Conservation (phyloP, 2,888 invertebrate genomes). For the Morpho achilles region DNA sequence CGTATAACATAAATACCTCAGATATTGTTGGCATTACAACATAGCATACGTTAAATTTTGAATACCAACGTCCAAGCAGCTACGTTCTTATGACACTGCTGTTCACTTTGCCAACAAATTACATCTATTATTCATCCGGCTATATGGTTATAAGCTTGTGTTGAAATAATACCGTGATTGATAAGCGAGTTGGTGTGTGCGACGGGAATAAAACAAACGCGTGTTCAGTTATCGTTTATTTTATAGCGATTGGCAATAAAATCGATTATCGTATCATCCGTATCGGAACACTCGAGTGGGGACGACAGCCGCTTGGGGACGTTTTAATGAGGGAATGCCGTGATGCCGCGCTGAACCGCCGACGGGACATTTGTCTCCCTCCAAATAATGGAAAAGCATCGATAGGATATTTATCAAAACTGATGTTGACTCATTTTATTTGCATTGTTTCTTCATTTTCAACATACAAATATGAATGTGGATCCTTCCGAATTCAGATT, state of each 20-base stretch:
- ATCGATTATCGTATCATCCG: conserved; percentile 57
- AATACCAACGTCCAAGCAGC: conserved; percentile 5
- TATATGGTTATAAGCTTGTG: conserved; percentile 40
- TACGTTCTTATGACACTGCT: conserved; percentile 5
- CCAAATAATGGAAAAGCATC: conserved; percentile 60
- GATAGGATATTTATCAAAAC: conserved; percentile 69
- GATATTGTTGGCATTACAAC: conserved; percentile 6
- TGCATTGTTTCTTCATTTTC: conserved; percentile 43
- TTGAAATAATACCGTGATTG: conserved; percentile 57
- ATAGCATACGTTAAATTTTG: conserved; percentile 1
- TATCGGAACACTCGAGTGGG: conserved; percentile 42
- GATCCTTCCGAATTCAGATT: neutral
- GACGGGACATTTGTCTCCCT: conserved; percentile 63
- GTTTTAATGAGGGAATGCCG: conserved; percentile 69
- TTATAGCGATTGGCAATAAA: conserved; percentile 63
- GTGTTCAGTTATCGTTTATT: conserved; percentile 45
- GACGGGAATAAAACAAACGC: conserved; percentile 53
- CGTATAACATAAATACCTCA: conserved; percentile 8
- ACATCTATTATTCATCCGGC: conserved; percentile 42
- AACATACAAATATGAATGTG: conserved; percentile 30
- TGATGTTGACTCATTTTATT: conserved; percentile 47
- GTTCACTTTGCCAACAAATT: conserved; percentile 35
- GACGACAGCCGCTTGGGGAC: conserved; percentile 50
- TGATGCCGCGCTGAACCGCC: conserved; percentile 46
- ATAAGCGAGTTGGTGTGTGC: conserved; percentile 50